Percentiles rank a stretch among this genome's conserved stretches.
phyloP scores from a whole-genome alignment of 2,113 vertebrate genomes.

The Danionella cerebrum region DNA sequence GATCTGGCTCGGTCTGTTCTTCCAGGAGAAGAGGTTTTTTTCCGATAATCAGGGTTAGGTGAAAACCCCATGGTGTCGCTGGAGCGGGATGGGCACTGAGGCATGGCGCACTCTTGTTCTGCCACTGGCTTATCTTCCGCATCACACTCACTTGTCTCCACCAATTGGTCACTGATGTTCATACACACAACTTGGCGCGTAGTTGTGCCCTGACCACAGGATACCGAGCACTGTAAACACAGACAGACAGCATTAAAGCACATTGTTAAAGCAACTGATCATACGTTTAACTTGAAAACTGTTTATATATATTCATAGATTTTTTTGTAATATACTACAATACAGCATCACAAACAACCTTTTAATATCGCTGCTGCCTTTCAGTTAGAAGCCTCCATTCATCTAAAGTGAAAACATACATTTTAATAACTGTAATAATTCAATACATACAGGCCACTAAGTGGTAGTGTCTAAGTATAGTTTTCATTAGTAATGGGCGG shows the following conservation, averaged over 20 bases:
- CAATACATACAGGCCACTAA: too few species aligned
- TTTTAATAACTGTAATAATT: too few species aligned
- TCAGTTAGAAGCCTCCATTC: too few species aligned
- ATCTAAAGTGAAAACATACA: too few species aligned
- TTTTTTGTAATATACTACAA: too few species aligned
- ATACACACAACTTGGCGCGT: conserved; percentile 85
- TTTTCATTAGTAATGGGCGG: too few species aligned
- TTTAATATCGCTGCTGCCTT: too few species aligned
- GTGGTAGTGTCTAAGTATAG: too few species aligned
- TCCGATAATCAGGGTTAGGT: conserved; percentile 58
- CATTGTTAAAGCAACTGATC: not conserved
- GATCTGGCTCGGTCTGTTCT: conserved; percentile 45
- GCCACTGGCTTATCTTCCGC: conserved; percentile 77
- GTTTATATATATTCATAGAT: too few species aligned
- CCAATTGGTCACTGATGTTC: conserved; percentile 82
- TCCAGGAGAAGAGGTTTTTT: conserved; percentile 56
- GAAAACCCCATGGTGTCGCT: conserved; percentile 63
- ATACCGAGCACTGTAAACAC: conserved; percentile 80
- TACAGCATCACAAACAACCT: too few species aligned
- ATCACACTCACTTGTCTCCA: conserved; percentile 81
- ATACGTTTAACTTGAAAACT: not conserved
- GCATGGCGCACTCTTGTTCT: conserved; percentile 87
- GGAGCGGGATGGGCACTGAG: conserved; percentile 77
- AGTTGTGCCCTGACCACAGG: conserved; percentile 89
- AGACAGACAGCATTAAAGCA: conserved; percentile 11